These are phyloP conservation scores for Acronicta psi DNA, from an alignment of 2,888 invertebrate species.

Conservation along the genomic window DNA sequence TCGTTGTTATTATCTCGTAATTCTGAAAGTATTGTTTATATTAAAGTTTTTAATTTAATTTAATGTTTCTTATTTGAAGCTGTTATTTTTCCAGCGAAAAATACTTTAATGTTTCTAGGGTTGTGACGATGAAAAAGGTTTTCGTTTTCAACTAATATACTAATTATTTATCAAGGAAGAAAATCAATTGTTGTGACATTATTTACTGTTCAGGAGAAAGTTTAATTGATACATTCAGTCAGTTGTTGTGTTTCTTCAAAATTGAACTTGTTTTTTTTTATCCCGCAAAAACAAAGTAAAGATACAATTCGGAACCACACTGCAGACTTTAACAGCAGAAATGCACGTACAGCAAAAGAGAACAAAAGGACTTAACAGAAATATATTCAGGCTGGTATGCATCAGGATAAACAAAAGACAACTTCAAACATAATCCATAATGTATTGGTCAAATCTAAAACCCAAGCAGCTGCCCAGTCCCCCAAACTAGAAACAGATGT, in stretches of 20 bases:
- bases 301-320: too few species aligned
- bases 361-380: too few species aligned
- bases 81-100: neutral
- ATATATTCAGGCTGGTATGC: too few species aligned
- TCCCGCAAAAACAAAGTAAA: too few species aligned
- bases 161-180: too few species aligned
- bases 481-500: slow-evolving; percentile 59
- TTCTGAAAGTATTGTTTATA: neutral
- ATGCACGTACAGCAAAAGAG: too few species aligned
- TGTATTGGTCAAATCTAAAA: slow-evolving; percentile 38
- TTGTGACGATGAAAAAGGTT: neutral
- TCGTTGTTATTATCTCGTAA: slow-evolving; percentile 13
- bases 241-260: too few species aligned
- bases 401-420: slow-evolving; percentile 7
- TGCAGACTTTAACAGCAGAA: too few species aligned
- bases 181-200: too few species aligned
- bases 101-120: neutral
- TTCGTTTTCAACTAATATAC: neutral
- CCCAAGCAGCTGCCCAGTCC: slow-evolving; percentile 20
- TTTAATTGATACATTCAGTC: too few species aligned
- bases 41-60: slow-evolving; percentile 25
- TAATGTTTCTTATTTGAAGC: neutral
- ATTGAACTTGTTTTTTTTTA: too few species aligned
- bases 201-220: too few species aligned
- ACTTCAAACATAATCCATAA: slow-evolving; percentile 38